phyloP scores from a whole-genome alignment of 1,140 invertebrate genomes.

The Cephus cinctus region DNA sequence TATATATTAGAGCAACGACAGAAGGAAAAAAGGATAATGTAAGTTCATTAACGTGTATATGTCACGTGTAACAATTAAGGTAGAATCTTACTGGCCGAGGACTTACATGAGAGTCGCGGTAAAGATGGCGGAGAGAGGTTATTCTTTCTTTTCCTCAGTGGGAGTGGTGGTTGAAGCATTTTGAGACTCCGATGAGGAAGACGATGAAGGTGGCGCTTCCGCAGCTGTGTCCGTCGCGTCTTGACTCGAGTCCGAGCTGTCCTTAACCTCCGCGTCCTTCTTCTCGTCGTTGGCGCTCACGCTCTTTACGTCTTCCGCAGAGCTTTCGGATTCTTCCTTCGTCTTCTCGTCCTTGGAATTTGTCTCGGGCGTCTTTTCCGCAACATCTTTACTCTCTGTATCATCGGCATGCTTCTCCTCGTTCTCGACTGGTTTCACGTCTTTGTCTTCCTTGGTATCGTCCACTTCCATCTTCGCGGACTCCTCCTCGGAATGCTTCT shows the following conservation, averaged over 20 bases:
- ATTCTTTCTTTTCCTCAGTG: slow-evolving; percentile 52
- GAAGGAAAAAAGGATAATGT: too few species aligned
- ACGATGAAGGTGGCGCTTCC: slow-evolving; percentile 23
- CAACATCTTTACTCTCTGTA: slow-evolving; percentile 31
- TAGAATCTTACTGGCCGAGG: too few species aligned
- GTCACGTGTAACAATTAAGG: too few species aligned
- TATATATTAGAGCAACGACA: too few species aligned
- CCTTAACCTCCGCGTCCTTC: slow-evolving; percentile 41
- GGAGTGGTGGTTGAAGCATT: slow-evolving; percentile 36
- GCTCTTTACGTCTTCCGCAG: too few species aligned
- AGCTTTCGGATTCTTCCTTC: slow-evolving; percentile 35
- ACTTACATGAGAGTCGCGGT: slow-evolving; percentile 28
- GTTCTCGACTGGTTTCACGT: slow-evolving; percentile 20
- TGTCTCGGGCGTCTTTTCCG: slow-evolving; percentile 23
- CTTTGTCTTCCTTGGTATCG: slow-evolving; percentile 40
- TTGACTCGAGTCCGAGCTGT: slow-evolving; percentile 52
- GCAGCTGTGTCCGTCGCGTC: slow-evolving; percentile 37
- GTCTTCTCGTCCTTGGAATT: slow-evolving; percentile 44
- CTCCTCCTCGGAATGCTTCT: slow-evolving; percentile 44
- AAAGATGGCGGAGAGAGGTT: slow-evolving; percentile 36
- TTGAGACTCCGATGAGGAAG: slow-evolving; percentile 33
- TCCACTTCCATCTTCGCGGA: slow-evolving; percentile 50
- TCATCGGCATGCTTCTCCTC: slow-evolving; percentile 31
- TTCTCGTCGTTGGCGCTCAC: slow-evolving; percentile 40
- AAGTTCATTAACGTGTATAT: too few species aligned